Conservation (phyloP, 1,140 invertebrate species). For the Procambarus clarkii region DNA sequence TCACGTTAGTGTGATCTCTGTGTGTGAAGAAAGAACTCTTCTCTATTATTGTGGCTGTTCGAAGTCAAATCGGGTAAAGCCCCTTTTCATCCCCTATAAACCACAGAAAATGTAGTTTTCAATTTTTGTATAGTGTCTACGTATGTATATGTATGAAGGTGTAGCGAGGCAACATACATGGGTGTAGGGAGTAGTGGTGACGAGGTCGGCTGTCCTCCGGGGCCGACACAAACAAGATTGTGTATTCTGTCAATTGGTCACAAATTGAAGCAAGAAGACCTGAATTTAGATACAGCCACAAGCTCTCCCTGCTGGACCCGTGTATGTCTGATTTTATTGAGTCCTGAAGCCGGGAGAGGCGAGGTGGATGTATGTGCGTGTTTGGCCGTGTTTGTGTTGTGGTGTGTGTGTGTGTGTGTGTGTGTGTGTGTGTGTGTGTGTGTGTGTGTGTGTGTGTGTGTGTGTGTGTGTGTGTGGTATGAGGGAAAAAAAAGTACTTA, state of each 20-base stretch:
- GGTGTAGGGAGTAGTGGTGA: background rate
- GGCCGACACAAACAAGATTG: slow-evolving; percentile 37
- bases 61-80: no score
- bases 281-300: slow-evolving; percentile 37
- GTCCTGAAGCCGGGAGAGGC: background rate
- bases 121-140: background rate
- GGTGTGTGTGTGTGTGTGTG: no score
- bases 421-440: background rate
- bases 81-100: no score
- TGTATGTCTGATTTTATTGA: slow-evolving; percentile 34
- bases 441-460: no score
- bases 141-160: slow-evolving; percentile 1
- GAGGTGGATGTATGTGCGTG: background rate
- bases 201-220: background rate
- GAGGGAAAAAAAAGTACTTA: no score
- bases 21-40: no score
- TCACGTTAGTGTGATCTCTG: no score
- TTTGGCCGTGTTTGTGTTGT: no score
- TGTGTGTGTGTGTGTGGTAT: no score
- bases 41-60: no score
- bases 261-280: slow-evolving; percentile 45
- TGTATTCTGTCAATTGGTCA: slow-evolving; percentile 43
- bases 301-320: background rate
- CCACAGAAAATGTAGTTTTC: no score
- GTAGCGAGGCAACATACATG: background rate